These are phyloP conservation scores for Propithecus deckenii DNA, from an alignment of 2,797 vertebrate species.

Conservation along the genomic window DNA sequence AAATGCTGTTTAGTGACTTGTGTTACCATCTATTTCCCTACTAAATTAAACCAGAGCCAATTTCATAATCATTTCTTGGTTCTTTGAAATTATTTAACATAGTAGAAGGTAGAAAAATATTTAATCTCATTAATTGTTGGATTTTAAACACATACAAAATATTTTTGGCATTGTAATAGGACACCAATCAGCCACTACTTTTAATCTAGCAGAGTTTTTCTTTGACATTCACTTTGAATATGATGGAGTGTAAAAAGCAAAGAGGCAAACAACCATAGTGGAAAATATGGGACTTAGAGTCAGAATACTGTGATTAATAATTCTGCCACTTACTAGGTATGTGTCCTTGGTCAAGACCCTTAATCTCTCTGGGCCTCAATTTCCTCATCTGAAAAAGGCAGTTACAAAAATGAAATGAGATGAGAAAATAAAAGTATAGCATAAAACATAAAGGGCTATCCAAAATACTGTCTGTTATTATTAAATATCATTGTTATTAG, in stretches of 20 bases:
- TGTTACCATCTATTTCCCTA: background rate
- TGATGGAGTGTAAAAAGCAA: background rate
- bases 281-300: background rate
- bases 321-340: background rate
- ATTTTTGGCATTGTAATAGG: background rate
- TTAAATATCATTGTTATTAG: background rate
- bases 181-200: background rate
- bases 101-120: background rate
- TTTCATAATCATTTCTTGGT: background rate
- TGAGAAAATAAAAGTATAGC: background rate
- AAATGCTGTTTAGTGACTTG: background rate
- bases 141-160: slow-evolving; percentile 15
- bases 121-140: background rate
- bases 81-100: background rate
- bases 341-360: background rate
- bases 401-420: slow-evolving; percentile 7
- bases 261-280: background rate
- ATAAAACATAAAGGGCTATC: background rate
- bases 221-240: background rate
- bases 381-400: slow-evolving; percentile 11
- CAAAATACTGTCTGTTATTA: background rate
- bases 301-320: background rate
- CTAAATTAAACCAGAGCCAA: background rate
- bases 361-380: background rate
- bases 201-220: background rate